Evolutionary conservation across 2,113 vertebrate genomes (phyloP).

Genomic region (Rissa tridactyla): DNA sequence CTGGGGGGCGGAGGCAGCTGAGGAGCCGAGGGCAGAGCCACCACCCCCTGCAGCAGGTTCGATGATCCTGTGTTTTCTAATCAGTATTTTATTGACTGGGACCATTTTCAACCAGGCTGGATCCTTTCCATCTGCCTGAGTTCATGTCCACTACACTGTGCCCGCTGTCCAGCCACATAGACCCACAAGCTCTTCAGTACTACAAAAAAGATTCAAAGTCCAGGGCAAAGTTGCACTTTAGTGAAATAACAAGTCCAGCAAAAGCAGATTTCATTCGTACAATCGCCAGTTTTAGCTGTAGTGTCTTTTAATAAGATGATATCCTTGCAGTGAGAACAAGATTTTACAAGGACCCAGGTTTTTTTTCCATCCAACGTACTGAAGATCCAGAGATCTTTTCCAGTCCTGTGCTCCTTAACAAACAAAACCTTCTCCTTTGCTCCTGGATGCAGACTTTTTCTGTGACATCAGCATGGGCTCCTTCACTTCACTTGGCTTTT

Average conservation of each 20-base stretch:
- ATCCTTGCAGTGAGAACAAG: neutral
- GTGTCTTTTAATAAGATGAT: neutral
- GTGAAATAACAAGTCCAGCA: neutral
- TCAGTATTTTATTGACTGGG: neutral
- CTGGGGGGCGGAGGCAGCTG: too few species aligned
- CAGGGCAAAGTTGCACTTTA: neutral
- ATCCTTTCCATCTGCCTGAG: neutral
- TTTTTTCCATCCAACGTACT: neutral
- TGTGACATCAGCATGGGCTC: neutral
- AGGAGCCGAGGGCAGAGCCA: too few species aligned
- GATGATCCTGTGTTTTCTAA: neutral
- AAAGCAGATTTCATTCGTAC: neutral
- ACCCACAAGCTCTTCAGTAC: neutral
- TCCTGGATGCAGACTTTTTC: neutral
- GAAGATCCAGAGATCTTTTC: neutral
- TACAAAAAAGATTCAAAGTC: neutral
- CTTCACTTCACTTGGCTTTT: conserved; percentile 8
- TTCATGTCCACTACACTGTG: neutral
- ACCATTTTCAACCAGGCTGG: neutral
- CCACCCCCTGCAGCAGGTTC: too few species aligned
- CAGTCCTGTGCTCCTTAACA: neutral
- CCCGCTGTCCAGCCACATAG: neutral
- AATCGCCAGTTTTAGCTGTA: neutral
- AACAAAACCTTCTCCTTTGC: neutral
- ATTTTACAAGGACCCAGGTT: neutral